Evolutionary conservation across 2,113 vertebrate genomes (phyloP), one percentile per base, ranked within the genome.

Genomic region (Sprattus sprattus): DNA sequence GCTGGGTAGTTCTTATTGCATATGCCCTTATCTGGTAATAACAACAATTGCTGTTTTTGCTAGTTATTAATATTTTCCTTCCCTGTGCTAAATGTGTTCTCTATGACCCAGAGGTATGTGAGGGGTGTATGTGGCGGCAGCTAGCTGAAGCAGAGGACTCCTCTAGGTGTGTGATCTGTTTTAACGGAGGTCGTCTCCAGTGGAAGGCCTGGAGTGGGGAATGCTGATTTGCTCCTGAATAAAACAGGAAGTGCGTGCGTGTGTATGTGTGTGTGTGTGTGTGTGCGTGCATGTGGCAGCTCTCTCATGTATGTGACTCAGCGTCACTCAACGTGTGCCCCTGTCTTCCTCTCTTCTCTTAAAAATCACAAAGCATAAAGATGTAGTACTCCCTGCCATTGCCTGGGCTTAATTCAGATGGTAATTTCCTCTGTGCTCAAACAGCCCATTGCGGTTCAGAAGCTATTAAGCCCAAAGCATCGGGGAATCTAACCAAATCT

Each of bases 161-260:
- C 25, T 71, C 25, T 71, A 60, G 57, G 25, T 25, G n/a, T 28
- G 64, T 28, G 25, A 71, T 71, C 64, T 71, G 25, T 71, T 71
- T 25, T 11, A 71, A 71, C 64, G 0, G 64, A 71, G 64, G 64
- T 71, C 64, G 32, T 71, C 32, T 71, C 25, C 25, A n/a, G n/a
- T n/a, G 9, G 25, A 71, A 7, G 32, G 64, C 64, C 64, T 71
- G 5, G n/a, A 25, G 64, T 25, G 25, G 9, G 6, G 8, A 28
- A 71, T 71, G 64, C 9, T 71, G 64, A 71, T 71, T 71, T n/a
- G 64, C 64, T 71, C n/a, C 64, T 71, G 64, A 71, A 71, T 71
- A 71, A 71, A 71, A 71, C 64, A 71, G 64, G 60, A 71, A 71
- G 39, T 39, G 39, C 18, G 64, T 71, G 64, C 13, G 25, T 71